Percentiles rank a stretch among this genome's conserved stretches.
phyloP scores from a whole-genome alignment of 2,888 invertebrate genomes.

The Fragum sueziense region DNA sequence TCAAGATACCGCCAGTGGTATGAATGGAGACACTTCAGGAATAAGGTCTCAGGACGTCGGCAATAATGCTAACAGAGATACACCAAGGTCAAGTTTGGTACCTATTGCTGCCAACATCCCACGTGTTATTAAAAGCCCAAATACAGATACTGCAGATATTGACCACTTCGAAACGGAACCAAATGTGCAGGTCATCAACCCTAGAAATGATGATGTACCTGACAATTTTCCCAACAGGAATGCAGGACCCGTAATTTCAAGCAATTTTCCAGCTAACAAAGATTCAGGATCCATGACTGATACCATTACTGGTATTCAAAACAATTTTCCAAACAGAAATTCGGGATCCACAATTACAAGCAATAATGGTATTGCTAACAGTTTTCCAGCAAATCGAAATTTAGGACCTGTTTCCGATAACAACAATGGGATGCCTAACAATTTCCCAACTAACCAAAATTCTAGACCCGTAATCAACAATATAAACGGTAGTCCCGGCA shows the following conservation, averaged over 20 bases:
- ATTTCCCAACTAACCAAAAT: background rate
- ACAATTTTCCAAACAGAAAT: background rate
- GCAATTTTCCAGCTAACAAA: background rate
- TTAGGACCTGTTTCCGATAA: too few relatives aligned
- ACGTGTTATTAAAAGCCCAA: background rate
- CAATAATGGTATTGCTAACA: background rate
- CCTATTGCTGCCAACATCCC: background rate
- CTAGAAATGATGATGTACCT: background rate
- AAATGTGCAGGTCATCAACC: constrained; percentile 41
- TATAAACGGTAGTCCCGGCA: too few relatives aligned
- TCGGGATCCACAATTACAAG: background rate
- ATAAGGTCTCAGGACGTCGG: background rate
- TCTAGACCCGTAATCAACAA: background rate
- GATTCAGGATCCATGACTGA: background rate
- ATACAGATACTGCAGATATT: background rate
- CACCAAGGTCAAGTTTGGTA: background rate
- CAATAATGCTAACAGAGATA: too few relatives aligned
- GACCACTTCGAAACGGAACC: constrained; percentile 35
- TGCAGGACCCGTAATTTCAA: background rate
- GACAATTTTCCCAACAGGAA: background rate
- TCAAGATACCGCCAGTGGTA: background rate
- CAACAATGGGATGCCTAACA: too few relatives aligned
- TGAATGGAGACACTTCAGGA: background rate
- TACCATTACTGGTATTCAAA: background rate
- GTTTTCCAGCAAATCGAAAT: background rate